Conservation (phyloP, 2,797 vertebrate species). For the Macropodus opercularis region DNA sequence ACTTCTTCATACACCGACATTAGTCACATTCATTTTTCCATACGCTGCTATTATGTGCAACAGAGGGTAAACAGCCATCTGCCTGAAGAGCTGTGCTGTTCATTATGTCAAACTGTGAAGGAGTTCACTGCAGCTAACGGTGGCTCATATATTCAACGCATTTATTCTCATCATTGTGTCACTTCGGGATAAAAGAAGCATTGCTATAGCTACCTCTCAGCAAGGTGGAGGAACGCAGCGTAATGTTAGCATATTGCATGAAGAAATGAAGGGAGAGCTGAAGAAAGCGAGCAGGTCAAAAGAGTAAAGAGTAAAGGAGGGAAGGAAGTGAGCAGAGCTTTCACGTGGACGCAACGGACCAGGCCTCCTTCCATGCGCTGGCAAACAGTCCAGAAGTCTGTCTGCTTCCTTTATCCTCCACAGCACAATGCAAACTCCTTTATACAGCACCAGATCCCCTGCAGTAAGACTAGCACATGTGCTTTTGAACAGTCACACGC, state of each 20-base stretch:
- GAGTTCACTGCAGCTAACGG: not conserved
- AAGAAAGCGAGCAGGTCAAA: conserved; percentile 4
- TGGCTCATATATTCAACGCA: conserved; percentile 1
- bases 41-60: not conserved
- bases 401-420: conserved; percentile 9
- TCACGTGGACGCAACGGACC: conserved; percentile 10
- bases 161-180: not conserved
- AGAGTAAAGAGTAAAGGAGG: not conserved
- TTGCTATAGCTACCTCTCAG: conserved; percentile 17
- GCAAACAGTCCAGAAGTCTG: conserved; percentile 9
- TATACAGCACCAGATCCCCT: conserved; percentile 24
- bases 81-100: not conserved
- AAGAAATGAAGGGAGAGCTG: conserved; percentile 10
- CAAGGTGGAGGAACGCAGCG: not conserved
- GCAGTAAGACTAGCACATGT: conserved; percentile 36
- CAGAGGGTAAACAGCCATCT: not conserved
- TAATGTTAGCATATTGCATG: conserved; percentile 9
- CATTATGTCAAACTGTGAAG: not conserved
- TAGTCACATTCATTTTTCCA: not conserved
- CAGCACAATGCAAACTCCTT: conserved; percentile 31
- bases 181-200: not conserved
- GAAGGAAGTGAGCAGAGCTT: not conserved
- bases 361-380: conserved; percentile 4
- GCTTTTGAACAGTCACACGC: conserved; percentile 15
- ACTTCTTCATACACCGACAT: not conserved